A percentile compares a stretch with the other conserved stretches of the same genome.
These are phyloP conservation scores for Eulemur coronatus DNA, from an alignment of 2,797 vertebrate species.

Conservation along the genomic window DNA sequence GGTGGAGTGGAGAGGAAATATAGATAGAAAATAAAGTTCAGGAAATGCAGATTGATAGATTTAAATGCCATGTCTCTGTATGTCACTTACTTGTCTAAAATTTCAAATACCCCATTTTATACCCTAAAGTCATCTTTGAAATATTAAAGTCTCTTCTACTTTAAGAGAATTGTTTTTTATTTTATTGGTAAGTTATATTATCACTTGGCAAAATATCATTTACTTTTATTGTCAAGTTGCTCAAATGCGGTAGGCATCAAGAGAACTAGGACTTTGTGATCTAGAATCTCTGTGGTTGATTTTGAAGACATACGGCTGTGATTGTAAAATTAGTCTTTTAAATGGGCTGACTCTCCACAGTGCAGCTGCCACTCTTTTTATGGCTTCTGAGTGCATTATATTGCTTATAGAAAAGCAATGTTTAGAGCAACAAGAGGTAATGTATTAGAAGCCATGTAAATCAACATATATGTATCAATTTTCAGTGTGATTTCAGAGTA, in stretches of 20 bases:
- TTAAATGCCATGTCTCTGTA: neutral
- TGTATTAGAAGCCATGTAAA: conserved; percentile 46
- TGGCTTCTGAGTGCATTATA: neutral
- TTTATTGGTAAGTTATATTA: conserved; percentile 38
- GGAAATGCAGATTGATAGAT: neutral
- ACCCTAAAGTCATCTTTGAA: neutral
- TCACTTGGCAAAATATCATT: neutral
- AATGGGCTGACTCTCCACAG: neutral
- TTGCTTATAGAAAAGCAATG: conserved; percentile 37
- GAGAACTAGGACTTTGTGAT: neutral
- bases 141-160: conserved; percentile 23
- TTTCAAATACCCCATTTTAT: neutral
- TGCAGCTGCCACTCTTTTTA: neutral
- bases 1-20: neutral
- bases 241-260: neutral
- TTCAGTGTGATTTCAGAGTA: conserved; percentile 49
- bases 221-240: neutral
- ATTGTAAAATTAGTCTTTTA: conserved; percentile 17
- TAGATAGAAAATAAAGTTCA: conserved; percentile 21
- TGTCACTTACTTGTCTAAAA: neutral
- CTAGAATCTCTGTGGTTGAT: neutral
- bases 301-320: neutral
- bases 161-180: neutral
- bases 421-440: conserved; percentile 43
- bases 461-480: conserved; percentile 55